Base-by-base conservation (phyloP, 2,797 vertebrate genomes). In the Chelidonichthys spinosus region DNA sequence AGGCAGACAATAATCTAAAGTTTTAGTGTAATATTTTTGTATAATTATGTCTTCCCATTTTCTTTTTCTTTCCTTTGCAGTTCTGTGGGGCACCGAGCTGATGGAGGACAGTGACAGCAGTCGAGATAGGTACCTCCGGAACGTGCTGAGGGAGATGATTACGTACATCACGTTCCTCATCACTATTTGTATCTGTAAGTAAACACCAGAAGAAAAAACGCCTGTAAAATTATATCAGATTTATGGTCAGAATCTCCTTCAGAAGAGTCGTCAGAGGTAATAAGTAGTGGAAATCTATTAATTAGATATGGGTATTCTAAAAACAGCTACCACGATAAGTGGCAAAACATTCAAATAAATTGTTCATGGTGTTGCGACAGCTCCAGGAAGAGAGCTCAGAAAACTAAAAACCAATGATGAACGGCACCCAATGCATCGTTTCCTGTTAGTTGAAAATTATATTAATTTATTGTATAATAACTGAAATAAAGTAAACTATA, bases 71-170 rank as follows among this genome's bases (percentile, higher is more conserved):
- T 18, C 66, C 13, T 76, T 76, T 88, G 44, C 86, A 99, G 98
- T 96, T 89, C 89, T 99, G 68, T 99, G 98, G 98, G 96, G 98
- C 35, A 99, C 98, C 37, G 95, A 97, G 66, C 92, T 98, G 74
- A 96, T 97, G 96, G 97, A 97, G 83, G 97, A 98, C 85, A 95
- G 89, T 72, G 95, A 94, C 92, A 96, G 93, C 78, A 97, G 94
- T 86, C 93, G 98, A 85, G 98, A 99, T 89, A 91, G 92, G 40
- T 99, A 99, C 72, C 94, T 99, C 78, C 96, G 93, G 90, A 99
- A 96, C 3, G 90, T 98, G 52, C 83, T 99, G 47, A 93, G 97
- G 79, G 97, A 99, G 87, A 90, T 98, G 94, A 67, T 97, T 72
- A 99, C 96, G 0, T 99, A 99, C 54, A 6, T 96, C 4, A 66